Evolutionary conservation across 2,113 vertebrate genomes (phyloP), one percentile per base, ranked within the genome.

Genomic region (Mastomys coucha): DNA sequence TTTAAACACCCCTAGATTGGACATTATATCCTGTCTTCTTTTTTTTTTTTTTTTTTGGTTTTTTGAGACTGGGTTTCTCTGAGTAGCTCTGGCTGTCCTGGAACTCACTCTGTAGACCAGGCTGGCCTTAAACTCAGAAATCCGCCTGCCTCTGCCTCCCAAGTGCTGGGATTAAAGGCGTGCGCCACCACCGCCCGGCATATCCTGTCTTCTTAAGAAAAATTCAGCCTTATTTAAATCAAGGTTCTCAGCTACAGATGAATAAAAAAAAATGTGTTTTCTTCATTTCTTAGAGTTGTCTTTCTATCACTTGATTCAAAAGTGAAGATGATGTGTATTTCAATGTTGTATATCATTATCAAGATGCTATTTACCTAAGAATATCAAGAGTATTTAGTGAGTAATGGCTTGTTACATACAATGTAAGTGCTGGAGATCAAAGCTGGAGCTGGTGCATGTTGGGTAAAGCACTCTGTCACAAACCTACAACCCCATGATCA

Each of bases 181-280:
- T n/a, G n/a, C n/a, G n/a, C n/a, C n/a, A n/a, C n/a, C n/a, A n/a
- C n/a, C n/a, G n/a, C n/a, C n/a, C n/a, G n/a, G n/a, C n/a, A n/a
- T n/a, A n/a, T n/a, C n/a, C n/a, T n/a, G n/a, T n/a, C 86, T 90
- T 87, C 20, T 95, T 75, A 73, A 86, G 19, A 70, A 69, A n/a
- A 24, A 51, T 7, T 51, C 45, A 49, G 11, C 60, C 31, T 87
- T 12, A 36, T 33, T 51, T 51, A 91, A 92, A 75, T 93, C 51
- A 91, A 45, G 67, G 89, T 90, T 90, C 88, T 56, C 91, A 69
- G 53, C 60, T 85, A 49, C 69, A 82, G 51, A 58, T 70, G 33
- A 94, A 92, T 53, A 93, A 16, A 91, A 70, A 96, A 49, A 93
- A 87, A 56, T 60, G 91, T 33, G 26, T 39, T 95, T 90, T 86